Conservation (phyloP, 2,888 invertebrate species). For the Trileptium ribeirensis region DNA sequence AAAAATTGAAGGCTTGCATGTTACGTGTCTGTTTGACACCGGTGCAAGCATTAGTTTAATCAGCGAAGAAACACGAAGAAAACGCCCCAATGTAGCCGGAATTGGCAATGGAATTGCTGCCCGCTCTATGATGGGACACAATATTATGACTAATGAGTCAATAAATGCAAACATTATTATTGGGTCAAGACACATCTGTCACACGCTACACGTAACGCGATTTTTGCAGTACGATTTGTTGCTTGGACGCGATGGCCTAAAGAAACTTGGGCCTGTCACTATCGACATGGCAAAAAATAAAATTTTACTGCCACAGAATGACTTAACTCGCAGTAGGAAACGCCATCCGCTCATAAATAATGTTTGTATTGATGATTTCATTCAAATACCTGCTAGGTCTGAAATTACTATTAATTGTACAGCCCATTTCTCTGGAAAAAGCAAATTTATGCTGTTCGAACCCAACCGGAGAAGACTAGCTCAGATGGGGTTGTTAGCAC, state of each 20-base stretch:
- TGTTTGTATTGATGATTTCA: background rate
- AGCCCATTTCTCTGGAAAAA: background rate
- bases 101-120: background rate
- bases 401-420: background rate
- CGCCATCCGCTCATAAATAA: too few relatives aligned
- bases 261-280: background rate
- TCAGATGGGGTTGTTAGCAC: background rate
- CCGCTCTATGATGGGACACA: background rate
- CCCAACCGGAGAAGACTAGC: background rate
- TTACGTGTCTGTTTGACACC: background rate
- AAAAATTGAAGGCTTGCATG: background rate
- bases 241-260: background rate
- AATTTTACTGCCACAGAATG: too few relatives aligned
- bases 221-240: background rate
- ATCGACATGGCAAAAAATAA: too few relatives aligned
- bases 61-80: background rate
- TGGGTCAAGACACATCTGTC: background rate
- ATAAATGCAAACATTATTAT: background rate
- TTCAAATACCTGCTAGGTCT: background rate
- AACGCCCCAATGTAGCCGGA: background rate
- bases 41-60: background rate
- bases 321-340: too few relatives aligned
- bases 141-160: background rate
- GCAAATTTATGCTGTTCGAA: background rate
- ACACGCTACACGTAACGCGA: background rate